Percentiles rank a stretch among this genome's conserved stretches.
Evolutionary conservation across 2,113 vertebrate species (phyloP).

Genomic region (Rynchops niger): DNA sequence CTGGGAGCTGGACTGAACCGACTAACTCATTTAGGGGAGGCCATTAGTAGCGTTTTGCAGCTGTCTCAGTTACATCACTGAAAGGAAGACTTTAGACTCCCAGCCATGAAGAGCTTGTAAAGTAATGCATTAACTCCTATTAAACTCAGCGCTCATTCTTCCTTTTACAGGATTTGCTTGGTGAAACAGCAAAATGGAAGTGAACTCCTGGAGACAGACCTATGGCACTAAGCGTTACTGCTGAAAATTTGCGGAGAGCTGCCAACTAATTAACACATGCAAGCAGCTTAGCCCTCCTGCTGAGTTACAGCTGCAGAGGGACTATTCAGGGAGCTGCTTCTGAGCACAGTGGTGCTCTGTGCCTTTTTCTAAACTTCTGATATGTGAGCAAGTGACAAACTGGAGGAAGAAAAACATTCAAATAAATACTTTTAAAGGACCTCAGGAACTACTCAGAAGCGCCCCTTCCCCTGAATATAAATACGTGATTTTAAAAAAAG

Average conservation of each 20-base stretch:
- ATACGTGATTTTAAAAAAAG: neutral
- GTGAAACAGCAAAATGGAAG: neutral
- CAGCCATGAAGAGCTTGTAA: neutral
- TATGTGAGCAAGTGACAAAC: slow-evolving; percentile 4
- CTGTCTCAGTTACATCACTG: neutral
- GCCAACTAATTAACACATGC: slow-evolving; percentile 47
- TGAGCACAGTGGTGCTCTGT: neutral
- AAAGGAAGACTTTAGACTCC: neutral
- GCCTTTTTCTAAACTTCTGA: neutral
- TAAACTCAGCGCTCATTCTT: neutral
- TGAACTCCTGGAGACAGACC: neutral
- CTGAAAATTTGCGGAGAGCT: neutral
- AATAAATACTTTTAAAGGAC: neutral
- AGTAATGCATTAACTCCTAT: neutral
- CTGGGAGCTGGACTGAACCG: neutral
- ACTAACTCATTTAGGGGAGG: neutral
- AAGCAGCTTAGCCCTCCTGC: neutral
- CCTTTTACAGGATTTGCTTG: neutral
- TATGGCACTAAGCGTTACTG: neutral
- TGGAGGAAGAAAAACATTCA: neutral
- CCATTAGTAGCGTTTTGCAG: neutral
- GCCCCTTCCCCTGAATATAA: neutral
- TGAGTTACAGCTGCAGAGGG: slow-evolving; percentile 17
- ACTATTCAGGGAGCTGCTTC: neutral
- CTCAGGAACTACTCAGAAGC: neutral